Evolutionary conservation across 2,888 invertebrate genomes (phyloP).

Genomic region (Emmelina monodactyla): DNA sequence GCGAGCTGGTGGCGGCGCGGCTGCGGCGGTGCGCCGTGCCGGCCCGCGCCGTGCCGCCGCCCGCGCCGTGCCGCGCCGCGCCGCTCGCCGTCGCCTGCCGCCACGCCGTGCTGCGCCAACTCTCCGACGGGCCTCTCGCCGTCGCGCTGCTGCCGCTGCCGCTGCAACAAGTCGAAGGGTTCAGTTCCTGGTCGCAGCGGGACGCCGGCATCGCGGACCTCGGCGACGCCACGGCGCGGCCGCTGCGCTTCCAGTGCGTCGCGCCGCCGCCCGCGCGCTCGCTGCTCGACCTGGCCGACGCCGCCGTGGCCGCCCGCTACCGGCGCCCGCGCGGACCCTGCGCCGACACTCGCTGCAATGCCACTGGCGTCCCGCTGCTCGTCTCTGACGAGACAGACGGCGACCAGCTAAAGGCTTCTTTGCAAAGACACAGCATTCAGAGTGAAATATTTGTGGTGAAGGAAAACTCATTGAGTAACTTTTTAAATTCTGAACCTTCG

Average conservation of each 20-base stretch:
- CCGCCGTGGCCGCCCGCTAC: slow-evolving; percentile 21
- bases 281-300: slow-evolving; percentile 33
- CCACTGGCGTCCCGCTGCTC: slow-evolving; percentile 27
- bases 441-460: slow-evolving; percentile 21
- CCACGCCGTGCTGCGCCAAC: slow-evolving; percentile 16
- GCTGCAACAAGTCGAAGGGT: slow-evolving; percentile 22
- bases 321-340: slow-evolving; percentile 12
- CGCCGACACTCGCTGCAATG: not conserved
- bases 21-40: slow-evolving; percentile 5
- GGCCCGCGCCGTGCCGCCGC: slow-evolving; percentile 13
- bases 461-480: too few species aligned
- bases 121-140: slow-evolving; percentile 4
- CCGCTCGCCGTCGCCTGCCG: slow-evolving; percentile 19
- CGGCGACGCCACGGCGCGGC: slow-evolving; percentile 31
- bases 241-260: slow-evolving; percentile 31
- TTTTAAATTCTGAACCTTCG: too few species aligned
- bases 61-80: slow-evolving; percentile 12
- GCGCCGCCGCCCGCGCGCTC: slow-evolving; percentile 24
- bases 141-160: slow-evolving; percentile 14
- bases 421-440: slow-evolving; percentile 20
- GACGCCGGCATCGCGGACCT: slow-evolving; percentile 35
- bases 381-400: slow-evolving; percentile 24
- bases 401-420: too few species aligned
- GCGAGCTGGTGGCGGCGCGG: slow-evolving; percentile 5
- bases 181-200: slow-evolving; percentile 23